These are phyloP conservation scores for Apantesis nais DNA, from an alignment of 2,888 invertebrate species.

Conservation along the genomic window DNA sequence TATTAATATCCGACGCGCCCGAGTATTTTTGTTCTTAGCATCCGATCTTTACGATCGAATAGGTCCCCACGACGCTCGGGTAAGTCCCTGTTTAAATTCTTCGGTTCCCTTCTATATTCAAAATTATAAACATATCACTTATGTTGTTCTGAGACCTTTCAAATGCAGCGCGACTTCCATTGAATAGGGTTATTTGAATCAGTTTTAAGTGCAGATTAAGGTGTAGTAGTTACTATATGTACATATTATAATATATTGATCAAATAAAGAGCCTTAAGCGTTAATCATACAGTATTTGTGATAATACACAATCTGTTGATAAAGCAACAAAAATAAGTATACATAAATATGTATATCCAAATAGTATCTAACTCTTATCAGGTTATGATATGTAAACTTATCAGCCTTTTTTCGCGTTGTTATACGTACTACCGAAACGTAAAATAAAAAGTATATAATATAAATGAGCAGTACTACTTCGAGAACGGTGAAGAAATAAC, in stretches of 20 bases:
- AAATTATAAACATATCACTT: no score
- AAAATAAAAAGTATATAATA: not conserved
- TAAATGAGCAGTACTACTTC: not conserved
- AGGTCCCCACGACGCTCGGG: no score
- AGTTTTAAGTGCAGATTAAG: no score
- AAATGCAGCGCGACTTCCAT: no score
- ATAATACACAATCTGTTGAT: not conserved
- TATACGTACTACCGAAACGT: not conserved
- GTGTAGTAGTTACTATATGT: no score
- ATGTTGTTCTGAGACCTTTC: no score
- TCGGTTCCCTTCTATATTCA: no score
- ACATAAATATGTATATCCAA: not conserved
- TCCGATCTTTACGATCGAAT: no score
- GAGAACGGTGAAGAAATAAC: not conserved
- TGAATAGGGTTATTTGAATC: no score
- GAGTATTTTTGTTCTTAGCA: no score
- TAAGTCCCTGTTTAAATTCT: no score
- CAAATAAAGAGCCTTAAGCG: not conserved
- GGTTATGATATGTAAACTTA: not conserved
- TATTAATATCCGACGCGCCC: no score
- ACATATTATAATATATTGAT: not conserved
- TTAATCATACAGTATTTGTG: not conserved
- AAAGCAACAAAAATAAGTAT: not conserved
- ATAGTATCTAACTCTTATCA: not conserved
- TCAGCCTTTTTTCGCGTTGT: not conserved